Percentiles rank a stretch among this genome's conserved stretches.
phyloP scores from a whole-genome alignment of 2,888 invertebrate genomes.

The Tipula unca region DNA sequence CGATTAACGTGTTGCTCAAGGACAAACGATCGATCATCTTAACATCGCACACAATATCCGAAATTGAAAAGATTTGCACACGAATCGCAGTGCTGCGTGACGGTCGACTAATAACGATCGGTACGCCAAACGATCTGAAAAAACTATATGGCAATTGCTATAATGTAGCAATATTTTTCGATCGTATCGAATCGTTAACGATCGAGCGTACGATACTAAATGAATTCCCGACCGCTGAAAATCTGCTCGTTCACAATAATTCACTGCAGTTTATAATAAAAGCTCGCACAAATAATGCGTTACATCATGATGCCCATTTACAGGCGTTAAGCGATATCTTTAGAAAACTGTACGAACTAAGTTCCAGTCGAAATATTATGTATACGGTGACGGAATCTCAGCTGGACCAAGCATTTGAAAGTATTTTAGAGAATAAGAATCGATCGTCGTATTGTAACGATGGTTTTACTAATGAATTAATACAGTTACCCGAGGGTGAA shows the following conservation, averaged over 20 bases:
- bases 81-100: slow-evolving; percentile 39
- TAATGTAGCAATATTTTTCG: slow-evolving; percentile 36
- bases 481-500: background rate
- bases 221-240: slow-evolving; percentile 31
- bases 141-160: slow-evolving; percentile 37
- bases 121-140: slow-evolving; percentile 35
- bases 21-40: slow-evolving; percentile 38
- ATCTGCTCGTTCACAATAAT: slow-evolving; percentile 36
- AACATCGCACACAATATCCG: slow-evolving; percentile 41
- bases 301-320: background rate
- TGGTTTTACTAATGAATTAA: background rate
- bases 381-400: slow-evolving; percentile 37
- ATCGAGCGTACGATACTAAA: slow-evolving; percentile 33
- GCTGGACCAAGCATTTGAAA: slow-evolving; percentile 39
- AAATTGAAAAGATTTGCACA: slow-evolving; percentile 40
- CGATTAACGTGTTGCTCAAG: slow-evolving; percentile 35
- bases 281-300: slow-evolving; percentile 24
- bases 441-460: background rate
- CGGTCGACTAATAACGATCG: slow-evolving; percentile 38
- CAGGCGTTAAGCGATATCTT: slow-evolving; percentile 27
- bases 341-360: slow-evolving; percentile 29
- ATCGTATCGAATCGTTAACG: slow-evolving; percentile 30
- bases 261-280: slow-evolving; percentile 36
- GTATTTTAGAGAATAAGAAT: slow-evolving; percentile 32
- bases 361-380: slow-evolving; percentile 29